Percentiles rank a stretch among this genome's conserved stretches.
Conservation (phyloP, 2,888 invertebrate genomes). For the Ischnus inquisitorius region DNA sequence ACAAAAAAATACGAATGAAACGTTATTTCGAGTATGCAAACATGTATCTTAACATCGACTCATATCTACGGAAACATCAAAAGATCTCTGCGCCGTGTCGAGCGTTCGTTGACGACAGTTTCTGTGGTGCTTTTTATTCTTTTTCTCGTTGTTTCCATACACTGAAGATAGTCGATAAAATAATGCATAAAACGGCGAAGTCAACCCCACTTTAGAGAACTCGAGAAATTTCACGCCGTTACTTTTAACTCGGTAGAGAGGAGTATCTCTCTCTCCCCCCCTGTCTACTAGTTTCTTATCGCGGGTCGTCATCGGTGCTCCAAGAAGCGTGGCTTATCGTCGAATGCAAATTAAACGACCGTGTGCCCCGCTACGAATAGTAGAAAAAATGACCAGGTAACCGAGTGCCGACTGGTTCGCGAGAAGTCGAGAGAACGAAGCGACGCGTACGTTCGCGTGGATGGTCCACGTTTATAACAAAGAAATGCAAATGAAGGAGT, state of each 20-base stretch:
- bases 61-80: no score
- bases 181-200: slow-evolving; percentile 10
- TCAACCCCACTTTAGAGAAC: slow-evolving; percentile 24
- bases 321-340: slow-evolving; percentile 66
- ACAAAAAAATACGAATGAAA: not conserved
- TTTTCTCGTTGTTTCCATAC: not conserved
- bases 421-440: slow-evolving; percentile 36
- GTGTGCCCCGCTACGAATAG: slow-evolving; percentile 67
- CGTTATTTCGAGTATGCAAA: not conserved
- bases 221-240: slow-evolving; percentile 68
- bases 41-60: no score
- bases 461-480: slow-evolving; percentile 67
- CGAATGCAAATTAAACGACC: slow-evolving; percentile 74
- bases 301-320: slow-evolving; percentile 46
- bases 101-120: not conserved
- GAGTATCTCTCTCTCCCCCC: not conserved
- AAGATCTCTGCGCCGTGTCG: no score
- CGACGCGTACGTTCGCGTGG: slow-evolving; percentile 65
- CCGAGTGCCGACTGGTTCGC: slow-evolving; percentile 47
- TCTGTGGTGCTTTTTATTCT: not conserved
- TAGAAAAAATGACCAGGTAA: slow-evolving; percentile 75
- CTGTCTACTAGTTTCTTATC: slow-evolving; percentile 61
- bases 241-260: slow-evolving; percentile 37
- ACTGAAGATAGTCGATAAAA: slow-evolving; percentile 1
- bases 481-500: slow-evolving; percentile 42